Conservation (phyloP, 2,113 vertebrate species). For the Sterrhoptilus dennistouni region DNA sequence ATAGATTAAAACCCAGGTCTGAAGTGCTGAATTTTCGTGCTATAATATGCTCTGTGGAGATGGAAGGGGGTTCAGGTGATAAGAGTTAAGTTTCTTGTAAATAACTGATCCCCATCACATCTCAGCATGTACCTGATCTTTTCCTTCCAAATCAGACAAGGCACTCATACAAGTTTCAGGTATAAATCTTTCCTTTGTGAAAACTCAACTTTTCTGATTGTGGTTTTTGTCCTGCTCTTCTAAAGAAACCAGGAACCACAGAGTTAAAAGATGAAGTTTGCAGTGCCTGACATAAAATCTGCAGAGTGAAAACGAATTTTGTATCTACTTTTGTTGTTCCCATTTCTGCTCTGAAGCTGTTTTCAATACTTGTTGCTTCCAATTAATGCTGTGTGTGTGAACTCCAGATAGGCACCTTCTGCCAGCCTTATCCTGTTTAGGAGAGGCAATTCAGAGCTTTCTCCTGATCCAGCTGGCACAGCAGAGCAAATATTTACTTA, state of each 20-base stretch:
- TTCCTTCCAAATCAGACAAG: neutral
- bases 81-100: neutral
- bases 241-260: neutral
- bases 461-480: slow-evolving; percentile 28
- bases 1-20: neutral
- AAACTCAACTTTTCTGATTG: neutral
- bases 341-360: neutral
- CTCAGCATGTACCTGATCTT: neutral
- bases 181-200: neutral
- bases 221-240: neutral
- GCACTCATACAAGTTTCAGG: neutral
- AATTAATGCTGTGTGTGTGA: neutral
- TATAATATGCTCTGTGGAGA: neutral
- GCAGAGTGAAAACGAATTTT: neutral
- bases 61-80: neutral
- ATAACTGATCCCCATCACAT: neutral
- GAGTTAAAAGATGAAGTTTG: neutral
- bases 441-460: neutral
- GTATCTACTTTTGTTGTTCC: neutral
- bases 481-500: slow-evolving; percentile 53
- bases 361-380: neutral
- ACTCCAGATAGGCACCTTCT: neutral
- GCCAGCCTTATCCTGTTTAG: neutral
- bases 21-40: neutral
- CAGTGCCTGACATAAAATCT: neutral